A percentile compares a stretch with the other conserved stretches of the same genome.
Conservation (phyloP, 2,888 invertebrate species). For the Rutpela maculata region DNA sequence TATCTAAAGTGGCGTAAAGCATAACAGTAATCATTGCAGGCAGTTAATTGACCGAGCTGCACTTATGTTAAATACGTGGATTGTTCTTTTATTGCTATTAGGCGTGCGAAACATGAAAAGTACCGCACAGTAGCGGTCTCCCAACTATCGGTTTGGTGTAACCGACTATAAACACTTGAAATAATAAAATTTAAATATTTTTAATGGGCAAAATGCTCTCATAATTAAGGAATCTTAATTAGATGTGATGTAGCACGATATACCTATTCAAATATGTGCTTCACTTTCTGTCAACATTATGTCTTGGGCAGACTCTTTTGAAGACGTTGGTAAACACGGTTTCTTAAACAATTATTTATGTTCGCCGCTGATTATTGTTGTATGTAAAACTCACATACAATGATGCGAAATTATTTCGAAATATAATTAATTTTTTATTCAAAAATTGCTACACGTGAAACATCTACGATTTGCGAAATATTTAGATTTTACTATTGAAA, state of each 20-base stretch:
- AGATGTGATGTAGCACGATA: too few relatives aligned
- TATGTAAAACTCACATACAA: conserved; percentile 14
- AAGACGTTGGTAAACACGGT: not conserved
- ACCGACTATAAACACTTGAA: too few relatives aligned
- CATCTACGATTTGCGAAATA: conserved; percentile 12
- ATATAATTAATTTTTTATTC: conserved; percentile 19
- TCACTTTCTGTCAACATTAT: too few relatives aligned
- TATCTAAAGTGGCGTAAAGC: not conserved
- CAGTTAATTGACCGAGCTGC: not conserved
- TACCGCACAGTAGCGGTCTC: not conserved
- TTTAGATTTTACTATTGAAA: conserved; percentile 7
- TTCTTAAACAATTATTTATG: not conserved
- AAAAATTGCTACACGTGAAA: not conserved
- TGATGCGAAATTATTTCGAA: conserved; percentile 23
- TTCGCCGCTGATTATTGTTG: not conserved
- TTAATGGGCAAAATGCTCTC: too few relatives aligned
- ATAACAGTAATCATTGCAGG: not conserved
- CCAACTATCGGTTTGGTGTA: not conserved
- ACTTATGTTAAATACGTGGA: conserved; percentile 9
- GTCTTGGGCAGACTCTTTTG: too few relatives aligned
- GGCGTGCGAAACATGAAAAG: not conserved
- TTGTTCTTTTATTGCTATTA: conserved; percentile 4
- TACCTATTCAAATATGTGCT: too few relatives aligned
- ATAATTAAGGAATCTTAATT: too few relatives aligned
- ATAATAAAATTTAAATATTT: too few relatives aligned